Evolutionary conservation across 2,888 invertebrate genomes (phyloP).

Genomic region (Dyspetes luteomarginatus): DNA sequence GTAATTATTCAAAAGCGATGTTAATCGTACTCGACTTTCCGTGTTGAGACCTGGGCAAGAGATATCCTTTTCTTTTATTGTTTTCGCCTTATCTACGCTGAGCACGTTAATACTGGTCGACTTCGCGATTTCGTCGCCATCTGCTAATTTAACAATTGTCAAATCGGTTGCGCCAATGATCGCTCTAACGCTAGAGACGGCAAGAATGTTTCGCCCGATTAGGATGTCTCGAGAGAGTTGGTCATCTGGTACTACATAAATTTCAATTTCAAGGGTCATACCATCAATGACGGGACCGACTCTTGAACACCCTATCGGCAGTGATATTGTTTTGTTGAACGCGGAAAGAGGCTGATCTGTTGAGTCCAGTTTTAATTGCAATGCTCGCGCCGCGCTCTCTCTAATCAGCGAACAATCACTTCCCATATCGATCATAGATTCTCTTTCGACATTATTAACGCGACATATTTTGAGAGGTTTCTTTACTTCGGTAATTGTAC

Average conservation of each 20-base stretch:
- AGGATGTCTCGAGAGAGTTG: slow-evolving; percentile 23
- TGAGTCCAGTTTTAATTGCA: neutral
- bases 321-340: slow-evolving; percentile 16
- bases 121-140: neutral
- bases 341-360: neutral
- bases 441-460: slow-evolving; percentile 6
- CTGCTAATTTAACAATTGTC: neutral
- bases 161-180: neutral
- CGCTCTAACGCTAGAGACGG: neutral
- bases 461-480: slow-evolving; percentile 22
- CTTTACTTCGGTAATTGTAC: neutral
- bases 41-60: neutral
- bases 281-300: slow-evolving; percentile 10
- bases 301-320: slow-evolving; percentile 8
- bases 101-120: neutral
- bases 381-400: slow-evolving; percentile 1
- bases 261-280: slow-evolving; percentile 17
- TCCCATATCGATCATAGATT: slow-evolving; percentile 35
- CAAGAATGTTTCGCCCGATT: slow-evolving; percentile 36
- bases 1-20: slow-evolving; percentile 1
- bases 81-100: neutral
- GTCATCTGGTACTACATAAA: slow-evolving; percentile 30
- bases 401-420: slow-evolving; percentile 37
- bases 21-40: neutral
- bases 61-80: neutral